These are phyloP conservation scores for Mormyrus hasselquistii DNA, from an alignment of 2,797 vertebrate species.

Conservation along the genomic window DNA sequence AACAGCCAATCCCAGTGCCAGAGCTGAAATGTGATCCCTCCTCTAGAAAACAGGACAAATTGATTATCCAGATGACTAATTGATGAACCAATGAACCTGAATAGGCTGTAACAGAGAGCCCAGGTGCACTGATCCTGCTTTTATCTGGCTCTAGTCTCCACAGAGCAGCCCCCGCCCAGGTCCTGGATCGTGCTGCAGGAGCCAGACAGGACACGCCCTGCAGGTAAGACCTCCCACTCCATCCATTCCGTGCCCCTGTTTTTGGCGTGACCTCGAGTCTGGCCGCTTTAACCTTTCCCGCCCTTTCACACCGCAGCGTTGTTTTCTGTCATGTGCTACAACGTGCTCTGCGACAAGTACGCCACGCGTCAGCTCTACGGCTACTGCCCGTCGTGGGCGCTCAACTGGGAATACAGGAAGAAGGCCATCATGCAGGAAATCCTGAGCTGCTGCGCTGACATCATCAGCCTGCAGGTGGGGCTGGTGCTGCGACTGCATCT, in stretches of 20 bases:
- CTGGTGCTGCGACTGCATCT: neutral
- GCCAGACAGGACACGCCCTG: constrained; percentile 81
- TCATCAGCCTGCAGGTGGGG: constrained; percentile 94
- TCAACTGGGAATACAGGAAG: constrained; percentile 98
- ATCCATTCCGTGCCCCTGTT: neutral
- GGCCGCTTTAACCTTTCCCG: neutral
- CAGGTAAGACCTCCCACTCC: constrained; percentile 54
- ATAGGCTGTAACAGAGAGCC: neutral
- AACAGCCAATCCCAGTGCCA: neutral
- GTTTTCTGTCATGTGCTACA: constrained; percentile 99
- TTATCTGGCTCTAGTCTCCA: constrained; percentile 66
- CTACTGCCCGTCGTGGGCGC: constrained; percentile 94
- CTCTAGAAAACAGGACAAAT: neutral
- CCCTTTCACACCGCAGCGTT: constrained; percentile 65
- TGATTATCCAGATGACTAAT: constrained; percentile 6
- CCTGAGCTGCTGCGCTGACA: constrained; percentile 84
- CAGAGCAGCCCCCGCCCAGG: constrained; percentile 88
- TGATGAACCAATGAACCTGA: neutral
- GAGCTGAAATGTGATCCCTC: neutral
- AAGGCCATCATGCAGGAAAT: constrained; percentile 99
- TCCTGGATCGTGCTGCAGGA: constrained; percentile 95
- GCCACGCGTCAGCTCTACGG: constrained; percentile 94
- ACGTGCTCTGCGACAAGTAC: constrained; percentile 95
- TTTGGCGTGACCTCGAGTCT: neutral
- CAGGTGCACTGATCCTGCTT: constrained; percentile 31